These are phyloP conservation scores for Pantherophis vulpinus DNA, from an alignment of 2,797 vertebrate species.

Conservation along the genomic window DNA sequence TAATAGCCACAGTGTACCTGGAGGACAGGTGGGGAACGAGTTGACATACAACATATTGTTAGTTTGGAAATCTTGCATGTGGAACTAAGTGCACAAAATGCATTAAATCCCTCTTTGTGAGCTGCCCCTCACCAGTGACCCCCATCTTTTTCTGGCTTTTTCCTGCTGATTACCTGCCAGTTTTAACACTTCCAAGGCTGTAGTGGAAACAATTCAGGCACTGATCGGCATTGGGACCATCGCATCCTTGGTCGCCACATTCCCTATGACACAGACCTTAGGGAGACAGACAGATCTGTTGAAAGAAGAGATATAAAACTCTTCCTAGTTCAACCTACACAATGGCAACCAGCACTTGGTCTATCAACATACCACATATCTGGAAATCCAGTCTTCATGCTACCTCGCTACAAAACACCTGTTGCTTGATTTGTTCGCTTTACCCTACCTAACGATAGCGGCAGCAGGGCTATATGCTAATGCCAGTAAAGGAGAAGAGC, in stretches of 20 bases:
- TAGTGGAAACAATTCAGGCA: conserved; percentile 91
- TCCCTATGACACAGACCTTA: conserved; percentile 82
- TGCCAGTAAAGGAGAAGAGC: neutral
- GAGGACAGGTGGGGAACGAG: neutral
- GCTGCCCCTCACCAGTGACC: neutral
- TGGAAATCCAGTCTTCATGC: neutral
- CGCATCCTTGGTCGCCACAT: conserved; percentile 86
- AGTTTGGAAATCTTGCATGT: neutral
- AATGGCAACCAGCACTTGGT: neutral
- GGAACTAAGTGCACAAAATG: neutral
- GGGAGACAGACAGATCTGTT: conserved; percentile 51
- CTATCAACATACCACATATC: neutral
- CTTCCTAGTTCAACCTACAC: conserved; percentile 27
- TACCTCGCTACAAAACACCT: neutral
- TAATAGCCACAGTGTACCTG: neutral
- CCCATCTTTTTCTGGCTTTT: neutral
- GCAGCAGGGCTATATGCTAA: neutral
- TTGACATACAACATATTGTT: neutral
- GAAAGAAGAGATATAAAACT: conserved; percentile 25
- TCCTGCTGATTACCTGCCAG: conserved; percentile 76
- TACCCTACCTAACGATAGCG: neutral
- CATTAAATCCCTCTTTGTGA: neutral
- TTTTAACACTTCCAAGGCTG: conserved; percentile 80
- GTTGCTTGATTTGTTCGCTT: neutral
- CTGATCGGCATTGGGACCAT: conserved; percentile 81